Evolutionary conservation across 2,113 vertebrate genomes (phyloP), one percentile per base, ranked within the genome.

Genomic region (Myiozetetes cayanensis): DNA sequence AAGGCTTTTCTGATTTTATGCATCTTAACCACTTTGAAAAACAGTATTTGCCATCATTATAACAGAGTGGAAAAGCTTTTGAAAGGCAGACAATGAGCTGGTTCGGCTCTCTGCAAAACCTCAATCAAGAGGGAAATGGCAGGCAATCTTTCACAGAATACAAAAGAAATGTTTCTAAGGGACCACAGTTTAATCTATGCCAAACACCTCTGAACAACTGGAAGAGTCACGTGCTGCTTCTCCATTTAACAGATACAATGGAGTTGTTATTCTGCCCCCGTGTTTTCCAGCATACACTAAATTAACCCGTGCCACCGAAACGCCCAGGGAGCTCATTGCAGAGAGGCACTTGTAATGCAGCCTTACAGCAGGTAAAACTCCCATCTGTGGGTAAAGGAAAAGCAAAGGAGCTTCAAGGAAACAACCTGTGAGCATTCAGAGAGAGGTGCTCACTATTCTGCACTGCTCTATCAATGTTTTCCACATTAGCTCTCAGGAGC

Each of bases 81-180:
- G 93, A 96, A 84, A 93, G 76, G 85, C 93, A 90, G 95, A 97
- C 96, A 97, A 96, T 95, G 88, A 96, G 90, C 80, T 85, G 76
- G 92, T 79, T 91, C 30, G 1, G 76, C 83, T 90, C 83, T 96
- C 79, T 2, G 39, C 85, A 90, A 84, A 89, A 86, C 86, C 93
- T 96, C 92, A 90, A 90, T 96, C 85, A 94, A 90, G 93, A 96
- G 76, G 70, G 79, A 94, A 96, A 96, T 86, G 93, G 93, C 89
- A 96, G 90, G 85, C 85, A 95, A 95, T 89, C 94, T 92, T 94
- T 87, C 81, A 90, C 2, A 8, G 82, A 94, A 66, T 9, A 96
- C 72, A 96, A 96, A 94, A 87, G 96, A 58, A 90, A 67, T 22
- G 15, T 90, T 96, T 96, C 88, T 81, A 67, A 95, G 92, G 92